A percentile compares a stretch with the other conserved stretches of the same genome.
phyloP scores from a whole-genome alignment of 64 coral and sea anemone genomes.

The Anthopleura sola region DNA sequence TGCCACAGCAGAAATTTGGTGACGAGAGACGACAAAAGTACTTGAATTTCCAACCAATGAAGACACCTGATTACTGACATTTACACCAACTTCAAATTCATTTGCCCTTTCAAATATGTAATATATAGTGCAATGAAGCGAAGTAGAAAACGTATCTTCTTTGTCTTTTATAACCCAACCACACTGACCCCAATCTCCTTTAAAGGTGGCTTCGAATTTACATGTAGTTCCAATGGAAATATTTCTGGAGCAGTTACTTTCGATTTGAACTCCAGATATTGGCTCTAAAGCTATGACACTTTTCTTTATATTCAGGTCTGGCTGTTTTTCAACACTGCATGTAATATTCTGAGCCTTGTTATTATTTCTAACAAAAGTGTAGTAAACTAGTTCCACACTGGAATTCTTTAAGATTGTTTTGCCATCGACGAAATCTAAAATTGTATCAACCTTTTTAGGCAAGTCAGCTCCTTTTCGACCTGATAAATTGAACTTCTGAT shows the following conservation, averaged over 20 bases:
- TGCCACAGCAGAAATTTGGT: not conserved
- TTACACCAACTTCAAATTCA: not conserved
- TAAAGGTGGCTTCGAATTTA: not conserved
- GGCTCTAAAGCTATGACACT: not conserved
- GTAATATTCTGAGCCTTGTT: not conserved
- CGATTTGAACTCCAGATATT: not conserved
- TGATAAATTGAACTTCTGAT: not conserved
- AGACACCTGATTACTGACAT: not conserved
- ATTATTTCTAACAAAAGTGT: not conserved
- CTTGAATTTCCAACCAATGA: not conserved
- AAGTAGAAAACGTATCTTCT: not conserved
- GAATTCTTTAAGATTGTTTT: not conserved
- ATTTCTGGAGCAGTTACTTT: not conserved
- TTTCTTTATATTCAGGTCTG: not conserved
- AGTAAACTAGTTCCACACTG: not conserved
- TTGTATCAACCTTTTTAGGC: not conserved
- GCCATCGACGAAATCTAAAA: not conserved
- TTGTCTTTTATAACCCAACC: not conserved
- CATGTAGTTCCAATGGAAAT: not conserved
- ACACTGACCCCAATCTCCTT: not conserved
- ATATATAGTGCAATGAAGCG: not conserved
- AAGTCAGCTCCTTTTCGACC: slow-evolving; percentile 23
- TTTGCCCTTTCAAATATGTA: not conserved
- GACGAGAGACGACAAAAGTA: not conserved
- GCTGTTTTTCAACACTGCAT: not conserved